Evolutionary conservation across 2,113 vertebrate genomes (phyloP).

Genomic region (Leucopternis melanops): DNA sequence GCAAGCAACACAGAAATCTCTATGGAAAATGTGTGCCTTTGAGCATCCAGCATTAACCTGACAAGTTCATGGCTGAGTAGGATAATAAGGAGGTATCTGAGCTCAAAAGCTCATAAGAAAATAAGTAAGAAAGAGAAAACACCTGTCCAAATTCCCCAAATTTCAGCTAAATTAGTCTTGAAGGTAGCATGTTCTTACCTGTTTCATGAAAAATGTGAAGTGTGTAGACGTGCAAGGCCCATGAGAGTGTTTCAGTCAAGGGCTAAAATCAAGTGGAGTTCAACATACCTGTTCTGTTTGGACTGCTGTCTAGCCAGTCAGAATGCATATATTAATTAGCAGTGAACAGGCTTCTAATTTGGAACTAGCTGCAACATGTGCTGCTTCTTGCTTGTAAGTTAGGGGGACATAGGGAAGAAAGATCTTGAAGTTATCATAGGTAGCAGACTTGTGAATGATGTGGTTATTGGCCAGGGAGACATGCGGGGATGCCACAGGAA

Average conservation of each 20-base stretch:
- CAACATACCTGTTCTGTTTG: background rate
- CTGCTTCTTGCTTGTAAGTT: background rate
- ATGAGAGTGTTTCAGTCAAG: background rate
- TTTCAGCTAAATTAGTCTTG: background rate
- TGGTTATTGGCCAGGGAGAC: background rate
- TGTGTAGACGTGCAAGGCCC: background rate
- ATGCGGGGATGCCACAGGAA: background rate
- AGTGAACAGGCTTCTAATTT: background rate
- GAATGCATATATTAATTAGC: background rate
- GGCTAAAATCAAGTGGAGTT: background rate
- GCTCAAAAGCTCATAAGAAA: background rate
- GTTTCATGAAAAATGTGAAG: background rate
- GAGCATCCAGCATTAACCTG: background rate
- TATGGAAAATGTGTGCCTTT: background rate
- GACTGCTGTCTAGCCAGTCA: background rate
- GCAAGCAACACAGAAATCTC: background rate
- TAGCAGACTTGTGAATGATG: background rate
- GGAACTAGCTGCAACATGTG: background rate
- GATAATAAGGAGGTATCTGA: background rate
- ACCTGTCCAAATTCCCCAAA: background rate
- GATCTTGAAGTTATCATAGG: background rate
- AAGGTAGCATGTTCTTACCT: background rate
- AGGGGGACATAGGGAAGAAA: background rate
- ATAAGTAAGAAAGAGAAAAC: background rate
- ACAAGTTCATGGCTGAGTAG: background rate